A percentile compares a stretch with the other conserved stretches of the same genome.
phyloP scores from a whole-genome alignment of 2,113 vertebrate species.

The Cisticola juncidis region DNA sequence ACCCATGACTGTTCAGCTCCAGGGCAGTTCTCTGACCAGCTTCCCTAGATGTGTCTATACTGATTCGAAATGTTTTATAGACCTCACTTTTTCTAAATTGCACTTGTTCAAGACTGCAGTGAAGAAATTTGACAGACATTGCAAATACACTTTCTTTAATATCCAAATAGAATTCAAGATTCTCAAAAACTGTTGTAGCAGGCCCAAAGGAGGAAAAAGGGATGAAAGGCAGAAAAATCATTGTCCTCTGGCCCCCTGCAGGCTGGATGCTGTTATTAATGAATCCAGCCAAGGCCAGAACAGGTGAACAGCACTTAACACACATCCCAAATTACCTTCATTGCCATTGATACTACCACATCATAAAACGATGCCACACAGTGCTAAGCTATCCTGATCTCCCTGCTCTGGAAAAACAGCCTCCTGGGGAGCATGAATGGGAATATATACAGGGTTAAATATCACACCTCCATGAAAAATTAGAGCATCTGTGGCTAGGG shows the following conservation, averaged over 20 bases:
- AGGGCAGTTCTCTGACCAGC: background rate
- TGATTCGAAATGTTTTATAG: background rate
- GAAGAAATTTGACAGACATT: background rate
- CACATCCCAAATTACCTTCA: background rate
- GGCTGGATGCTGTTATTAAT: background rate
- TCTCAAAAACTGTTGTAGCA: background rate
- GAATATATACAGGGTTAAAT: background rate
- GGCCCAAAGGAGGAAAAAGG: background rate
- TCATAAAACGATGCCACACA: background rate
- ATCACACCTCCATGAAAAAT: background rate
- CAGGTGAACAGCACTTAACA: background rate
- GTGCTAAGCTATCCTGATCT: background rate
- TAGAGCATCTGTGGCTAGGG: background rate
- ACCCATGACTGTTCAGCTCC: background rate
- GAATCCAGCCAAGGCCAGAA: background rate
- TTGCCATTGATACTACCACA: fast-evolving
- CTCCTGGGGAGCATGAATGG: background rate
- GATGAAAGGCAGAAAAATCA: background rate
- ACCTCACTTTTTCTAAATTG: background rate
- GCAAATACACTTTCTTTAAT: background rate
- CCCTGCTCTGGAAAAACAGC: background rate
- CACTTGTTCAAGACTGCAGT: background rate
- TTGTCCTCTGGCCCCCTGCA: fast-evolving
- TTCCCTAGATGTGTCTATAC: background rate
- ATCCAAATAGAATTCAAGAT: background rate